Conservation (phyloP, 2,797 vertebrate species). For the Gymnothorax javanicus region DNA sequence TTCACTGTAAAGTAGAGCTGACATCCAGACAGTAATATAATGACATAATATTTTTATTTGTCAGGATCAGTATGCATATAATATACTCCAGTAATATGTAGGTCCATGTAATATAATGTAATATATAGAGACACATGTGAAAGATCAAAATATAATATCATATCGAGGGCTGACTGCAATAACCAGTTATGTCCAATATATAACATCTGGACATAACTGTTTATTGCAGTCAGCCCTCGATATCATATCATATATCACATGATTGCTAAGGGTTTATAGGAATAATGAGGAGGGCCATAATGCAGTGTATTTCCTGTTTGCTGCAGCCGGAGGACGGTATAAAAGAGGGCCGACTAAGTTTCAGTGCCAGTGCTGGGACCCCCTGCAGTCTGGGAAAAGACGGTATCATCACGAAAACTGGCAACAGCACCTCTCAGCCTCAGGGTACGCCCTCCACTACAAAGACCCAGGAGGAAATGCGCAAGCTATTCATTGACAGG, state of each 20-base stretch:
- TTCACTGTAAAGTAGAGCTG: background rate
- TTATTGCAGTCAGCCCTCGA: too few relatives aligned
- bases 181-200: too few relatives aligned
- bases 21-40: background rate
- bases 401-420: slow-evolving; percentile 67
- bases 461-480: slow-evolving; percentile 89
- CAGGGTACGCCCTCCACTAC: slow-evolving; percentile 44
- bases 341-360: slow-evolving; percentile 81
- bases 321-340: slow-evolving; percentile 80
- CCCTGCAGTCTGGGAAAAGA: slow-evolving; percentile 83
- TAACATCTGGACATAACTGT: too few relatives aligned
- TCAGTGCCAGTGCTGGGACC: slow-evolving; percentile 76
- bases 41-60: background rate
- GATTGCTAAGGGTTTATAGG: too few relatives aligned
- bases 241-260: too few relatives aligned
- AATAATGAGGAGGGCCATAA: background rate
- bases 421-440: slow-evolving; percentile 30
- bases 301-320: background rate
- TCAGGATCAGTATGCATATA: too few relatives aligned
- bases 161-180: too few relatives aligned
- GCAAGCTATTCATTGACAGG: slow-evolving; percentile 91
- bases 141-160: too few relatives aligned
- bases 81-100: too few relatives aligned
- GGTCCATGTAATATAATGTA: too few relatives aligned
- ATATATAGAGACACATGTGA: too few relatives aligned